These are phyloP conservation scores for Papilio dardanus DNA, from an alignment of 1,140 invertebrate species.

Conservation along the genomic window DNA sequence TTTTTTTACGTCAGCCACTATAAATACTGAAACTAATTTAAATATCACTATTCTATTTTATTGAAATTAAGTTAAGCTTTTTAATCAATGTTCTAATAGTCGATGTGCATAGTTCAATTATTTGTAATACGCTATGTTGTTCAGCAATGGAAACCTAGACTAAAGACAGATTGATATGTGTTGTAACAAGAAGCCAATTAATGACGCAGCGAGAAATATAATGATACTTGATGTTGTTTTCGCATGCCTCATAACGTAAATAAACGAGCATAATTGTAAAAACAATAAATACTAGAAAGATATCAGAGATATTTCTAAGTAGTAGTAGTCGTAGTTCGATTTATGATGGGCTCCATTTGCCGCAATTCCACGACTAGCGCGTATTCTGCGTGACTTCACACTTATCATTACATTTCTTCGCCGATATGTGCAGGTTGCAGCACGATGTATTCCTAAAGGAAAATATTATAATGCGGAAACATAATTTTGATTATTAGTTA, in stretches of 20 bases:
- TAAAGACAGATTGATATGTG: background rate
- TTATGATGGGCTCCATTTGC: too few relatives aligned
- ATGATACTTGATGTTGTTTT: slow-evolving; percentile 28
- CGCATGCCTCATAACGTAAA: slow-evolving; percentile 7
- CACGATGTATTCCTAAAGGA: too few relatives aligned
- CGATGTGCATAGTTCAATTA: background rate
- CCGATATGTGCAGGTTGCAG: too few relatives aligned
- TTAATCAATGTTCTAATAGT: background rate
- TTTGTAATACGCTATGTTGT: background rate
- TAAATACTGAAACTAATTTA: slow-evolving; percentile 12
- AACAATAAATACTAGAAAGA: background rate
- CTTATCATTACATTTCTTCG: too few relatives aligned
- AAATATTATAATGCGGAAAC: too few relatives aligned
- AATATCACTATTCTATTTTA: background rate
- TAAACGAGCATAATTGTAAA: background rate
- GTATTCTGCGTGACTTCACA: too few relatives aligned
- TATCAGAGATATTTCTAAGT: background rate
- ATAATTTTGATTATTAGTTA: too few relatives aligned
- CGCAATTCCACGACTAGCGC: too few relatives aligned
- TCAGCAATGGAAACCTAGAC: background rate
- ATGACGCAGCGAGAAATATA: slow-evolving; percentile 28
- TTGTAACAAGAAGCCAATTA: slow-evolving; percentile 2
- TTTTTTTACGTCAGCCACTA: slow-evolving; percentile 27
- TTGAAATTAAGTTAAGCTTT: background rate
- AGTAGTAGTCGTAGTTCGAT: too few relatives aligned